Evolutionary conservation across 2,113 vertebrate species (phyloP).

Genomic region (Acanthisitta chloris): DNA sequence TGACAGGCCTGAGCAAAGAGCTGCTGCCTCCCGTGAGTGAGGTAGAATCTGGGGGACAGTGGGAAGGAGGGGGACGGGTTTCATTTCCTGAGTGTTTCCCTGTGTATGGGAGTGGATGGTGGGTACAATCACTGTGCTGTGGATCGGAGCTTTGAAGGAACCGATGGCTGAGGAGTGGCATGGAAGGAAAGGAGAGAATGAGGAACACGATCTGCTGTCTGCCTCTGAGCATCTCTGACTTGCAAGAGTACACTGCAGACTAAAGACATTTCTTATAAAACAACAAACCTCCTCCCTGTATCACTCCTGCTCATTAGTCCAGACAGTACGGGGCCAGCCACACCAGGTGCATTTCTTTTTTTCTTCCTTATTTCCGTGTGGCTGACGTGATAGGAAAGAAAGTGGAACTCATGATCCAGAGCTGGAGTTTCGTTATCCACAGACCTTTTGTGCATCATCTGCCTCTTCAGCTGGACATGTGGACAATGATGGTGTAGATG

Average conservation of each 20-base stretch:
- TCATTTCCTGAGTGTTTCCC: not conserved
- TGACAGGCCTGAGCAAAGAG: slow-evolving; percentile 61
- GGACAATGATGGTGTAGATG: slow-evolving; percentile 25
- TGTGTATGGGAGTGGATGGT: not conserved
- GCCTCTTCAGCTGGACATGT: slow-evolving; percentile 1
- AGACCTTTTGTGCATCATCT: slow-evolving; percentile 31
- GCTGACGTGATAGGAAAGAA: slow-evolving; percentile 12
- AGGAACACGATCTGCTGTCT: not conserved
- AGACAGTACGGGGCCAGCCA: slow-evolving; percentile 28
- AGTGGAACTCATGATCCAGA: slow-evolving; percentile 38
- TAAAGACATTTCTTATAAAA: slow-evolving; percentile 48
- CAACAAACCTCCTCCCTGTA: slow-evolving; percentile 58
- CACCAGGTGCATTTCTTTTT: slow-evolving; percentile 48
- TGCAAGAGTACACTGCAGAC: slow-evolving; percentile 26
- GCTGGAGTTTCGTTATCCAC: slow-evolving; percentile 3
- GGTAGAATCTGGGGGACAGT: not conserved
- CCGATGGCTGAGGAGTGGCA: not conserved
- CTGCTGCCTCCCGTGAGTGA: slow-evolving; percentile 44
- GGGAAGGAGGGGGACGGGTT: not conserved
- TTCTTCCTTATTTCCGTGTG: slow-evolving; percentile 52
- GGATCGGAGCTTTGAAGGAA: slow-evolving; percentile 17
- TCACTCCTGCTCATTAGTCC: slow-evolving; percentile 46
- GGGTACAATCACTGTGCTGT: slow-evolving; percentile 27
- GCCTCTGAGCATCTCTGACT: slow-evolving; percentile 41
- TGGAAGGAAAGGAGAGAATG: slow-evolving; percentile 1